phyloP scores from a whole-genome alignment of 1,140 invertebrate species.

The Sesamia nonagrioides region DNA sequence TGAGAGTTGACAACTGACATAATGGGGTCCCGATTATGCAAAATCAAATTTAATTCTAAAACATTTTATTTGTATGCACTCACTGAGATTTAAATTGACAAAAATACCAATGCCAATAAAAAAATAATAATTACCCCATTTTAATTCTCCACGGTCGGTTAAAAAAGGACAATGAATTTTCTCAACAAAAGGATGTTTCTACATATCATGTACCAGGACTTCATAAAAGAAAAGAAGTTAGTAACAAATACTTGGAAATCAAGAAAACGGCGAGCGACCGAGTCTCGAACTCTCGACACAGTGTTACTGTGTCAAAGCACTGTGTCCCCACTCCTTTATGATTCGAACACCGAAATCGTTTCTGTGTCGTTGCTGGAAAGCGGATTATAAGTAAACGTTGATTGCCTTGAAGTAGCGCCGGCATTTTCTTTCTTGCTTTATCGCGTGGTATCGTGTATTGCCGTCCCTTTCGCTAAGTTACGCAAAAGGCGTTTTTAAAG shows the following conservation, averaged over 20 bases:
- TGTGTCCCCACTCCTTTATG: constrained; percentile 51
- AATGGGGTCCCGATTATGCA: constrained; percentile 5
- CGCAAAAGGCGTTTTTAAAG: constrained; percentile 77
- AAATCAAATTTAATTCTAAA: not conserved
- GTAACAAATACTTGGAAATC: constrained; percentile 74
- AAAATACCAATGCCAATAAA: not conserved
- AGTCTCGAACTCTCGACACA: constrained; percentile 50
- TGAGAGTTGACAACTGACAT: constrained; percentile 14
- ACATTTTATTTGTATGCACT: not conserved
- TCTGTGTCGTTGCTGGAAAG: constrained; percentile 74
- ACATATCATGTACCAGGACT: constrained; percentile 67
- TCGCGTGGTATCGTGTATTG: constrained; percentile 53
- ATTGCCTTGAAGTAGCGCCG: constrained; percentile 77
- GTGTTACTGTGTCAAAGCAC: constrained; percentile 61
- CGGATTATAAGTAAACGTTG: constrained; percentile 79
- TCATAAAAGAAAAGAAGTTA: constrained; percentile 73
- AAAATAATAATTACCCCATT: not conserved
- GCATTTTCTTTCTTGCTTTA: constrained; percentile 60
- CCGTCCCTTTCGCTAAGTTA: constrained; percentile 68
- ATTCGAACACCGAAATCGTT: constrained; percentile 57
- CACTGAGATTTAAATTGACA: not conserved
- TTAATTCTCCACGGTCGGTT: not conserved
- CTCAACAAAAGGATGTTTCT: constrained; percentile 63
- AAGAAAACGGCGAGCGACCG: constrained; percentile 67
- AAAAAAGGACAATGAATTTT: constrained; percentile 56